Evolutionary conservation across 2,888 invertebrate species (phyloP).

Genomic region (Euplagia quadripunctaria): DNA sequence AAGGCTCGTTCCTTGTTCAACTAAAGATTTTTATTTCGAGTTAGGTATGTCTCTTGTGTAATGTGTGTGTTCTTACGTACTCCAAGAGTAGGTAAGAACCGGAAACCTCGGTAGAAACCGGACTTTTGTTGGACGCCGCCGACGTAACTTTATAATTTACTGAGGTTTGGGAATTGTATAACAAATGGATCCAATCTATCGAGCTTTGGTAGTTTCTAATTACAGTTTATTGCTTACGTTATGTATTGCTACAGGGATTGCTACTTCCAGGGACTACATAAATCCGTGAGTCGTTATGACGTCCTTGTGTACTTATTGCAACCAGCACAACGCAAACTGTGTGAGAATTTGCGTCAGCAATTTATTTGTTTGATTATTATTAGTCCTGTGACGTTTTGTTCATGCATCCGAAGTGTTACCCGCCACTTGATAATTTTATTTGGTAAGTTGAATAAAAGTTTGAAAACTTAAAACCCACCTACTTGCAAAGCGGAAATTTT

Average conservation of each 20-base stretch:
- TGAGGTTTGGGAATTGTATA: conserved; percentile 25
- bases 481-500: not conserved
- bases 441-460: not conserved
- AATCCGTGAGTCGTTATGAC: conserved; percentile 9
- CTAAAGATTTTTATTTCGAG: conserved; percentile 14
- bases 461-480: no score
- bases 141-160: conserved; percentile 24
- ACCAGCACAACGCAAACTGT: conserved; percentile 14
- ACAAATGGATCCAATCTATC: conserved; percentile 7
- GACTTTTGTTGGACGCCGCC: conserved; percentile 11
- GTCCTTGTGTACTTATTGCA: conserved; percentile 13
- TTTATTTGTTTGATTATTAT: conserved; percentile 15
- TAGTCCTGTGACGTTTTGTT: conserved; percentile 14
- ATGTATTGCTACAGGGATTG: not conserved
- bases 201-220: conserved; percentile 1
- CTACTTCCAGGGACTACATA: conserved; percentile 1
- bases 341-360: conserved; percentile 20
- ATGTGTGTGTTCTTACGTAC: not conserved
- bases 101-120: conserved; percentile 25
- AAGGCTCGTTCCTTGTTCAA: conserved; percentile 21
- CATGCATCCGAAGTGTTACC: not conserved
- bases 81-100: conserved; percentile 22
- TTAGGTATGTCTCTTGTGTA: not conserved
- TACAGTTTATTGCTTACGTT: conserved; percentile 5
- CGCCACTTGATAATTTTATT: not conserved